Evolutionary conservation across 2,888 invertebrate species (phyloP).

Genomic region (Leptothorax acervorum): DNA sequence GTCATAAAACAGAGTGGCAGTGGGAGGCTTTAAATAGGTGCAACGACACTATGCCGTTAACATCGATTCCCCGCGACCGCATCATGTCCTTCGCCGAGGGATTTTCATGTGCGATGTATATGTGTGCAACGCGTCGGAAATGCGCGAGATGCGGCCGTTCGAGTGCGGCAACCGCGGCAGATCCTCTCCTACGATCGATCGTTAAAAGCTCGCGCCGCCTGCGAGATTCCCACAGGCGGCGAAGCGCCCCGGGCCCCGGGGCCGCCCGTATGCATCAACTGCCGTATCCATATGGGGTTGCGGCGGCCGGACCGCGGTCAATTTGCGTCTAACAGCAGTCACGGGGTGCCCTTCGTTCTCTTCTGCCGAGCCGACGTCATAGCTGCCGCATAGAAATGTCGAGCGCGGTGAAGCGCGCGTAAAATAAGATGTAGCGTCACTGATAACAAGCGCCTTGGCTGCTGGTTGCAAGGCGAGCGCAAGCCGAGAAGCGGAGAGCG

Average conservation of each 20-base stretch:
- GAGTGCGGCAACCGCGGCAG: conserved; percentile 4
- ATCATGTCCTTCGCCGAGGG: not conserved
- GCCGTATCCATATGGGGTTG: conserved; percentile 74
- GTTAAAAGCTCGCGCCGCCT: conserved; percentile 63
- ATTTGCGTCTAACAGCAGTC: conserved; percentile 85
- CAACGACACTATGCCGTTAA: conserved; percentile 12
- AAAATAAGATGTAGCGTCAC: conserved; percentile 85
- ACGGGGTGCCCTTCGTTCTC: conserved; percentile 78
- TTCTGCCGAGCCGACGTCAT: conserved; percentile 83
- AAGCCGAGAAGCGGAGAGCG: conserved; percentile 19
- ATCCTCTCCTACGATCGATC: conserved; percentile 68
- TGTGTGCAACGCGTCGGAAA: conserved; percentile 6
- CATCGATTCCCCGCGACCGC: conserved; percentile 15
- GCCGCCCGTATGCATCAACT: conserved; percentile 18
- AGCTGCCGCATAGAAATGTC: conserved; percentile 85
- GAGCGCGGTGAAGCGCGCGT: conserved; percentile 82
- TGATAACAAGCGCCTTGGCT: conserved; percentile 81
- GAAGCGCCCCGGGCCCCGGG: not conserved
- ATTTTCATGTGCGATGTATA: conserved; percentile 17
- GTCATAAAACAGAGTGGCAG: not conserved
- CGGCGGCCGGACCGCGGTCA: conserved; percentile 78
- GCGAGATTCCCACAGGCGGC: conserved; percentile 71
- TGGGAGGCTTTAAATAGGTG: conserved; percentile 8
- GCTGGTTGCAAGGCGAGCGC: conserved; percentile 2
- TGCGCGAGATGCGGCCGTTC: conserved; percentile 11